Evolutionary conservation across 2,797 vertebrate genomes (phyloP), one percentile per base, ranked within the genome.

Genomic region (Vespertilio murinus): DNA sequence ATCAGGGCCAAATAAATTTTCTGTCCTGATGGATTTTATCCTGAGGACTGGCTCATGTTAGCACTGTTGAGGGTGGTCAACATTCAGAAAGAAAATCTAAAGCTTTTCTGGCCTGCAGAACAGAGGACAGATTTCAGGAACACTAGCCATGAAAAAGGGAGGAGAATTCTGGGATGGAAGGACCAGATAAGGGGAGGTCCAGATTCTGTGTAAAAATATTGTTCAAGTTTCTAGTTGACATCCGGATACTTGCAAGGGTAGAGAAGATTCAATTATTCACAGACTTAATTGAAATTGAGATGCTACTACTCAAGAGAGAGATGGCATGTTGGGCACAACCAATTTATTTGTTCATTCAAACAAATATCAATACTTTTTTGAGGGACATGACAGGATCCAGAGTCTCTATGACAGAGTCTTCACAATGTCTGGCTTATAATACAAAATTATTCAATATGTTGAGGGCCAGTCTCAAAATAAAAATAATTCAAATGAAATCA

Each of bases 21-120:
- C 45, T 88, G 40, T 75, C 10, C 80, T 90, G 18, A 52, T n/a
- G n/a, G 22, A 13, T 95, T 95, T 95, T 38, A 54, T 86, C 8
- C 38, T n/a, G 10, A 87, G 40, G 18, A 16, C 6, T 69, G 9
- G 22, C 25, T 30, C 52, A 65, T 47, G 42, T 88, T 82, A 95
- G 33, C 30, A 45, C 6, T 56, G 23, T 49, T 25, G 6, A 56
- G 2, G 4, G 10, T 77, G 20, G 25, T 91, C 11, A 88, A 64
- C 92, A 90, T 47, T 79, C 42, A 83, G 56, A 52, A 14, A 61
- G 23, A 89, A 73, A 82, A 65, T 23, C 1, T 33, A n/a, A 59
- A 38, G 2, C 20, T 18, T 87, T 67, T 81, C 3, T 90, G 23
- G 17, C 18, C 28, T 70, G 20, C 49, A 64, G 47, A 94, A 49